These are phyloP conservation scores for Phrynosoma blainvillii DNA, from an alignment of 2,113 vertebrate species.

Conservation along the genomic window DNA sequence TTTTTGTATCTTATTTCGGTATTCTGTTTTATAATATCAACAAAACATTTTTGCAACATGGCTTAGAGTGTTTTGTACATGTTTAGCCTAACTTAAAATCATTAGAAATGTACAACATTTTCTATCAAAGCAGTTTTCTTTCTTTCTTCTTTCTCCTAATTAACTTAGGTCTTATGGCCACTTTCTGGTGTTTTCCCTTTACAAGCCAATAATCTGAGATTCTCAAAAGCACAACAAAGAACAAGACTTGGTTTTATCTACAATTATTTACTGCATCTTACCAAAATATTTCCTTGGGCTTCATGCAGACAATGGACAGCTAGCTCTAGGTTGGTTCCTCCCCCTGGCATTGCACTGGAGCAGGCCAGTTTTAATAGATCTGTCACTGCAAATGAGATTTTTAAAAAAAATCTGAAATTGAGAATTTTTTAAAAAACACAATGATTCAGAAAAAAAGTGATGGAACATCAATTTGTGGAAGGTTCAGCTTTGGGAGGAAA, in stretches of 20 bases:
- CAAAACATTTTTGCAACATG: too few relatives aligned
- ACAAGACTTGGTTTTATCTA: too few relatives aligned
- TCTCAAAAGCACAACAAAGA: background rate
- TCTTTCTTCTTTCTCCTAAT: too few relatives aligned
- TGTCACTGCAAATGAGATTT: slow-evolving; percentile 58
- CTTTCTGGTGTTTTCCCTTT: too few relatives aligned
- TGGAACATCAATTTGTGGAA: background rate
- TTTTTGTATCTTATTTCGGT: too few relatives aligned
- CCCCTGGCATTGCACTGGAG: slow-evolving; percentile 79
- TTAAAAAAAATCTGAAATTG: background rate
- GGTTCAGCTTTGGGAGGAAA: background rate
- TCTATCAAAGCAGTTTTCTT: too few relatives aligned
- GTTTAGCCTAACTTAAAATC: too few relatives aligned
- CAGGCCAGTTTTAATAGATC: slow-evolving; percentile 77
- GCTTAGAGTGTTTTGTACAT: too few relatives aligned
- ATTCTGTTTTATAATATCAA: too few relatives aligned
- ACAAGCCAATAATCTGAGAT: background rate
- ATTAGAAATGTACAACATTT: too few relatives aligned
- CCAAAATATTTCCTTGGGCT: slow-evolving; percentile 73
- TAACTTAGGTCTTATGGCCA: too few relatives aligned
- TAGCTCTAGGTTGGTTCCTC: slow-evolving; percentile 80
- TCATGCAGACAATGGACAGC: slow-evolving; percentile 80
- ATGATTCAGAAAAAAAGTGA: background rate
- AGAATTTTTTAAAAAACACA: background rate
- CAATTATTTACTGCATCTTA: slow-evolving; percentile 35